These are phyloP conservation scores for Orthosia gracilis DNA, from an alignment of 2,888 invertebrate species.

Conservation along the genomic window DNA sequence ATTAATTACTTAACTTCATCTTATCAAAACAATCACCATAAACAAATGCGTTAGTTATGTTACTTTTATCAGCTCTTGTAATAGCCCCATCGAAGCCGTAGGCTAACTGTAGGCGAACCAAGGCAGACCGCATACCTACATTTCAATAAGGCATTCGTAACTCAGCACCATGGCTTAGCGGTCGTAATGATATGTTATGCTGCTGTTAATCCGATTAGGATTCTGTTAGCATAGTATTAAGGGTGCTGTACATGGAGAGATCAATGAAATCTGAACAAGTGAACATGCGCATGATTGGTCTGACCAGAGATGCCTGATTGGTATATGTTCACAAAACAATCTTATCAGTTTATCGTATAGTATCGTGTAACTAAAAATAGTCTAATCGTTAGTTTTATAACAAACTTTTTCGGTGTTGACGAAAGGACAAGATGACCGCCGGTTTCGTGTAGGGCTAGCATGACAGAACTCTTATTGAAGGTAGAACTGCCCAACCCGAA, in stretches of 20 bases:
- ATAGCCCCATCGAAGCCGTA: conserved; percentile 64
- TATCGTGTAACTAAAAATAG: no score
- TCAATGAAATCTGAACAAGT: background rate
- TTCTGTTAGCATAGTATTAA: conserved; percentile 12
- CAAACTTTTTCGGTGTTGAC: background rate
- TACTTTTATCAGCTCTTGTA: conserved; percentile 26
- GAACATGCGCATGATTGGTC: no score
- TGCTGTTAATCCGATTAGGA: conserved; percentile 5
- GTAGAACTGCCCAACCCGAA: no score
- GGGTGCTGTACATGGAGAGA: background rate
- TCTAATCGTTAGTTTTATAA: no score
- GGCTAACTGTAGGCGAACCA: conserved; percentile 70
- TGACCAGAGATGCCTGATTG: background rate
- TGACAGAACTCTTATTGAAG: no score
- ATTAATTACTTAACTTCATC: background rate
- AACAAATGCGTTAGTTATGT: conserved; percentile 26
- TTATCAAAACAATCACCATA: conserved; percentile 14
- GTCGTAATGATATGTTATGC: conserved; percentile 26
- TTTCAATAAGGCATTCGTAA: conserved; percentile 18
- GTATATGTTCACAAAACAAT: background rate
- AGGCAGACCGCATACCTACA: conserved; percentile 36
- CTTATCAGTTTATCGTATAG: background rate
- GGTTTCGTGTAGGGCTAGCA: no score
- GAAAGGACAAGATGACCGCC: no score
- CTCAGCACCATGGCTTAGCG: conserved; percentile 25